These are phyloP conservation scores for Apeira syringaria DNA, from an alignment of 2,888 invertebrate species.

Conservation along the genomic window DNA sequence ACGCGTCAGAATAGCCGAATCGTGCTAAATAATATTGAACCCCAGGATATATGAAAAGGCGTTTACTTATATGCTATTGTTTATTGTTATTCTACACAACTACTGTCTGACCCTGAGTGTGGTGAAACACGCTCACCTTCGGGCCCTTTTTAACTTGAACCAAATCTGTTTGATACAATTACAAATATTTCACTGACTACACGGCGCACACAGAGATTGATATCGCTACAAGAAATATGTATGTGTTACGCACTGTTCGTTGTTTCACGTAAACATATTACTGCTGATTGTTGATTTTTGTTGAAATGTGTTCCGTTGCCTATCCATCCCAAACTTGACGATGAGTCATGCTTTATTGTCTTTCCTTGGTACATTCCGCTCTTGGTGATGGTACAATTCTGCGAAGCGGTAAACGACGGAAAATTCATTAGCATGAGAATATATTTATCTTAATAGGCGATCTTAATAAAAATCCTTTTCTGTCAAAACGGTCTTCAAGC, in stretches of 20 bases:
- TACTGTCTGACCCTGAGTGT: not conserved
- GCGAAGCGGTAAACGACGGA: conserved; percentile 3
- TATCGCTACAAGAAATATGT: conserved; percentile 30
- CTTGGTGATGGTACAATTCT: conserved; percentile 4
- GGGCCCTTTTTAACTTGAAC: conserved; percentile 7
- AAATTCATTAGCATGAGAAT: conserved; percentile 12
- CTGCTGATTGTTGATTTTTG: conserved; percentile 47
- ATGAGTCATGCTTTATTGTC: conserved; percentile 40
- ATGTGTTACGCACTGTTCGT: conserved; percentile 31
- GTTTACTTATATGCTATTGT: too few species aligned
- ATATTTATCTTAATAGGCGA: conserved; percentile 5
- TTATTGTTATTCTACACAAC: too few species aligned
- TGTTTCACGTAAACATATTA: conserved; percentile 41
- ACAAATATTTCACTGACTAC: conserved; percentile 16
- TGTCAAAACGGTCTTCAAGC: conserved; percentile 8
- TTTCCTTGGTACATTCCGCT: conserved; percentile 20
- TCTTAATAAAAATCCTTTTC: conserved; percentile 4
- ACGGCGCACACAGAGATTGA: conserved; percentile 21
- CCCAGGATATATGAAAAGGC: too few species aligned
- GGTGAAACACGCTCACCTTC: conserved; percentile 20
- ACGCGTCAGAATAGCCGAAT: too few species aligned
- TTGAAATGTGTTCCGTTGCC: conserved; percentile 45
- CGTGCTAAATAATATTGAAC: too few species aligned
- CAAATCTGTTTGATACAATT: conserved; percentile 10
- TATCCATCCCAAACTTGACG: conserved; percentile 40